phyloP scores from a whole-genome alignment of 1,140 invertebrate species.

The Hylaeus volcanicus region DNA sequence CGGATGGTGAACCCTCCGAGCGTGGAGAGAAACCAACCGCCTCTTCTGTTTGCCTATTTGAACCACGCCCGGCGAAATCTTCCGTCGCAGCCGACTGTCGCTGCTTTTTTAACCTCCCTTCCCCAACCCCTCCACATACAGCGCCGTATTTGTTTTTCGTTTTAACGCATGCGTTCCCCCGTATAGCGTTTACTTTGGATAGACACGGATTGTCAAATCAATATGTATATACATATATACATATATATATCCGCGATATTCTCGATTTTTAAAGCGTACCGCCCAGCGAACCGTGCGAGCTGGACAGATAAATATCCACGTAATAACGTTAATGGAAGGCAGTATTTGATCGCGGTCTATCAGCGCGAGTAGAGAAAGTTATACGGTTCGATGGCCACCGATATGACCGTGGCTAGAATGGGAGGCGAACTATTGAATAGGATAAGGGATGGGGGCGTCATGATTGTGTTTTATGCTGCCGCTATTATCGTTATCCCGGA shows the following conservation, averaged over 20 bases:
- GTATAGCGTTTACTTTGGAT: constrained; percentile 1
- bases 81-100: constrained; percentile 51
- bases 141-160: constrained; percentile 39
- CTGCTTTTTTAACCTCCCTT: constrained; percentile 46
- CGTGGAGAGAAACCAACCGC: constrained; percentile 47
- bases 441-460: constrained; percentile 2
- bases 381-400: constrained; percentile 30
- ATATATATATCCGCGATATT: not conserved
- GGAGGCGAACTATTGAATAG: not conserved
- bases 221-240: not conserved
- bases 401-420: constrained; percentile 5
- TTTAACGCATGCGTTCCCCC: constrained; percentile 27
- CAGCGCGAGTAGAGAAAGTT: constrained; percentile 52
- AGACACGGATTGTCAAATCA: not conserved
- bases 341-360: constrained; percentile 56
- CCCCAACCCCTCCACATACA: not conserved
- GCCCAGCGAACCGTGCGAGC: constrained; percentile 27
- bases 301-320: constrained; percentile 54
- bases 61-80: constrained; percentile 51
- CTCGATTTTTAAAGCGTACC: constrained; percentile 50
- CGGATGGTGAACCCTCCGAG: constrained; percentile 51
- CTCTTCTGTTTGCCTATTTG: constrained; percentile 33
- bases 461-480: constrained; percentile 42
- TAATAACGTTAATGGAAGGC: constrained; percentile 65
- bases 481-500: constrained; percentile 15